These are phyloP conservation scores for Drosophila quinaria DNA, from an alignment of 2,888 invertebrate species.

Conservation along the genomic window DNA sequence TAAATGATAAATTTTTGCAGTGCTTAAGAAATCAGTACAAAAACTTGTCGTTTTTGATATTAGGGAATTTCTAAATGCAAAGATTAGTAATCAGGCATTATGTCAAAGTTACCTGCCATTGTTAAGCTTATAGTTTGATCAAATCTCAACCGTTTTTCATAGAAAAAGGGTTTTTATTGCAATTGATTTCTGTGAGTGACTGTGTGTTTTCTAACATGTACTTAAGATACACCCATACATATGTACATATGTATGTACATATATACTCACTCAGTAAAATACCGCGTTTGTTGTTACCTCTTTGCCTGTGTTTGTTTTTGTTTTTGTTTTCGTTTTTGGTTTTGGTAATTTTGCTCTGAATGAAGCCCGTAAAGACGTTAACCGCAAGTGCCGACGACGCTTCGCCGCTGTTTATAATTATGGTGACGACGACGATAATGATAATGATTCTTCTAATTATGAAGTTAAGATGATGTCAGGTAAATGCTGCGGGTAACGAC, in stretches of 20 bases:
- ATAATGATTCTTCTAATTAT: constrained; percentile 29
- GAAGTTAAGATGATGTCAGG: constrained; percentile 54
- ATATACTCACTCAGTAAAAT: constrained; percentile 1
- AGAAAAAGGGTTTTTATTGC: neutral
- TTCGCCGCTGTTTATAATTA: constrained; percentile 29
- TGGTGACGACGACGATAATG: constrained; percentile 23
- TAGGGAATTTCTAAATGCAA: too few relatives aligned
- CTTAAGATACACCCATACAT: neutral
- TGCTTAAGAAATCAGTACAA: too few relatives aligned
- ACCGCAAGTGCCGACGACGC: constrained; percentile 66
- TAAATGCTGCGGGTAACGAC: constrained; percentile 36
- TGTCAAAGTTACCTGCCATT: too few relatives aligned
- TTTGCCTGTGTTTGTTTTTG: constrained; percentile 5
- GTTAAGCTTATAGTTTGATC: neutral
- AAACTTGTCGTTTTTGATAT: too few relatives aligned
- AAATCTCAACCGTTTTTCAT: neutral
- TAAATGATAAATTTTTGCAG: too few relatives aligned
- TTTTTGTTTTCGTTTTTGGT: constrained; percentile 8
- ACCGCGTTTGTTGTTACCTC: neutral
- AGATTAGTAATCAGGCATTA: too few relatives aligned
- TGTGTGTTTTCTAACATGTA: neutral
- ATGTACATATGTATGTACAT: too few relatives aligned
- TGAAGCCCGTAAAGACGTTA: constrained; percentile 72
- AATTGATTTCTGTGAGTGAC: neutral
- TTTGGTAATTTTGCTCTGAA: constrained; percentile 37